Evolutionary conservation across 2,888 invertebrate species (phyloP).

Genomic region (Eulithis prunata): DNA sequence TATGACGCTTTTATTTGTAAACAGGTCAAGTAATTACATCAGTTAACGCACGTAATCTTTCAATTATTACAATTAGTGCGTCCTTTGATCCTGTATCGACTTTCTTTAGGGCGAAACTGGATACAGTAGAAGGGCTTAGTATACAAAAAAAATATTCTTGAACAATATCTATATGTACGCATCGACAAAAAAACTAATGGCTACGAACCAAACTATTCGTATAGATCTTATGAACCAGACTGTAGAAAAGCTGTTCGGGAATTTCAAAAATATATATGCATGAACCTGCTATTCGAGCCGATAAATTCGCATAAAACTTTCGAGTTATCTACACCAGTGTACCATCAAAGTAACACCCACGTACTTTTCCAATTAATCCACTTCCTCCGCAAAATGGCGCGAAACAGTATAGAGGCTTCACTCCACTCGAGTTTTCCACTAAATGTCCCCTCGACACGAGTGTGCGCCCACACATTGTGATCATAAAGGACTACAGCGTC

Average conservation of each 20-base stretch:
- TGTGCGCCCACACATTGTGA: slow-evolving; percentile 22
- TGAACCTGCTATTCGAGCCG: background rate
- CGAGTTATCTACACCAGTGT: slow-evolving; percentile 3
- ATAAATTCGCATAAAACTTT: slow-evolving; percentile 1
- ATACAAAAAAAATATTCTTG: background rate
- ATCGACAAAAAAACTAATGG: background rate
- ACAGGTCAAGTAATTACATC: slow-evolving; percentile 59
- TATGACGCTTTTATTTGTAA: slow-evolving; percentile 68
- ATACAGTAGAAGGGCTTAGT: slow-evolving; percentile 4
- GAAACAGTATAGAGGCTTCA: slow-evolving; percentile 19
- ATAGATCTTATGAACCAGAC: background rate
- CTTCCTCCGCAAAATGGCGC: slow-evolving; percentile 27
- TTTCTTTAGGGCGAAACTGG: slow-evolving; percentile 37
- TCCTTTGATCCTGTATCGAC: slow-evolving; percentile 49
- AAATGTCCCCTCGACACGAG: slow-evolving; percentile 28
- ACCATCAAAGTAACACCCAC: slow-evolving; percentile 16
- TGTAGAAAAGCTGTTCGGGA: background rate
- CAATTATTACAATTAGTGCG: slow-evolving; percentile 61
- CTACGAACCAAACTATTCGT: background rate
- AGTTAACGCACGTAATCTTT: slow-evolving; percentile 62
- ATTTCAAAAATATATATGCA: background rate
- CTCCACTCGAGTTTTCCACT: slow-evolving; percentile 31
- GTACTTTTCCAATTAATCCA: slow-evolving; percentile 27
- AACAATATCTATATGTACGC: background rate
- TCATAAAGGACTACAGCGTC: background rate